A percentile compares a stretch with the other conserved stretches of the same genome.
phyloP scores from a whole-genome alignment of 2,888 invertebrate species.

The Drosophila falleni region DNA sequence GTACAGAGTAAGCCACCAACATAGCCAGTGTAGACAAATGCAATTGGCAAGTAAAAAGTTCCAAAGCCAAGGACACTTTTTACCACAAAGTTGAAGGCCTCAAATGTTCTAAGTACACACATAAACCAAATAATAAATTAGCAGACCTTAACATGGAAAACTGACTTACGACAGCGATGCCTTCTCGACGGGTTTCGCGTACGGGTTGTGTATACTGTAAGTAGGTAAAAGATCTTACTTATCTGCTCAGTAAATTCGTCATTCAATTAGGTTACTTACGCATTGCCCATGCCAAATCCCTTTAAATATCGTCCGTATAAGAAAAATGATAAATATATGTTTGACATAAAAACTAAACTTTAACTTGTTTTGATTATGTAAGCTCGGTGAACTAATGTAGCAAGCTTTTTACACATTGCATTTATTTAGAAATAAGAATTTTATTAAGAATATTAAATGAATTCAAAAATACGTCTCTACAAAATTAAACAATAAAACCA shows the following conservation, averaged over 20 bases:
- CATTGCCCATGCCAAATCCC: neutral
- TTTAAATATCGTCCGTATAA: neutral
- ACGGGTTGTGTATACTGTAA: neutral
- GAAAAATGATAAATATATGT: neutral
- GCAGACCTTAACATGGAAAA: neutral
- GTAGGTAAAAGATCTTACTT: neutral
- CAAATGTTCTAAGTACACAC: constrained; percentile 4
- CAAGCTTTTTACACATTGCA: neutral
- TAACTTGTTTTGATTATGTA: neutral
- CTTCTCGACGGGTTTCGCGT: neutral
- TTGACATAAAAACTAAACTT: neutral
- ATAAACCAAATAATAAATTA: neutral
- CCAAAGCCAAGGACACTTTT: constrained; percentile 16
- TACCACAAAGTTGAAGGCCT: neutral
- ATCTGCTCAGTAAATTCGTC: neutral
- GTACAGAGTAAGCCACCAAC: neutral
- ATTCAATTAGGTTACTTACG: neutral
- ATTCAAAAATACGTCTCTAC: neutral
- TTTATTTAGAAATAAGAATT: neutral
- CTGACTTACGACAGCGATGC: constrained; percentile 13
- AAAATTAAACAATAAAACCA: neutral
- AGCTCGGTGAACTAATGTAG: neutral
- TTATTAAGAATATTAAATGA: neutral
- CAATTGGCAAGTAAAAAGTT: constrained; percentile 4
- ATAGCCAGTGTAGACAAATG: neutral